Percentiles rank a stretch among this genome's conserved stretches.
phyloP scores from a whole-genome alignment of 1,140 invertebrate species.

The Mycetomoellerius zeteki region DNA sequence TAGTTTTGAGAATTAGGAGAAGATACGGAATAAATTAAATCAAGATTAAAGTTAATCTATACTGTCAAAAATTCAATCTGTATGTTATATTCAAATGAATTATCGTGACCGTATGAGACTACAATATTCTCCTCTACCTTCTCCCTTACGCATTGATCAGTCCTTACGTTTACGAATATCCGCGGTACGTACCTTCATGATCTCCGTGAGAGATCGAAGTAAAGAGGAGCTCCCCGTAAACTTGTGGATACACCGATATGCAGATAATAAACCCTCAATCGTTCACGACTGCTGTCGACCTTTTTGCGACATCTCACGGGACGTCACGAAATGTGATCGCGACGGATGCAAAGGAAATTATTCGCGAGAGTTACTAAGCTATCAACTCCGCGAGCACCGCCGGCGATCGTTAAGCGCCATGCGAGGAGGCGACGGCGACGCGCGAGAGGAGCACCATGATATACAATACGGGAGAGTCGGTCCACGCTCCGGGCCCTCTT shows the following conservation, averaged over 20 bases:
- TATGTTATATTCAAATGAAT: too few species aligned
- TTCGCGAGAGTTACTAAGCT: background rate
- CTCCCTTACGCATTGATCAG: background rate
- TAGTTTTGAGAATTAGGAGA: too few species aligned
- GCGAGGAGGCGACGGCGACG: slow-evolving; percentile 68
- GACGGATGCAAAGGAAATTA: background rate
- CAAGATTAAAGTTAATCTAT: too few species aligned
- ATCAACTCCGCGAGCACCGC: slow-evolving; percentile 10
- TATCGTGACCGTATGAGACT: too few species aligned
- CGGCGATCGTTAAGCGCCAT: slow-evolving; percentile 57
- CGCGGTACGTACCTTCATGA: slow-evolving; percentile 67
- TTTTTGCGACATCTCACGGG: slow-evolving; percentile 25
- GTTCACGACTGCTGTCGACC: slow-evolving; percentile 29
- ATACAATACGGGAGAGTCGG: slow-evolving; percentile 24
- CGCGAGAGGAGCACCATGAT: slow-evolving; percentile 70
- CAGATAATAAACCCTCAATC: background rate
- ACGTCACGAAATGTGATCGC: slow-evolving; percentile 15
- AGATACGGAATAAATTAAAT: too few species aligned
- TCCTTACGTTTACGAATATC: background rate
- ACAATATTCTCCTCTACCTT: too few species aligned
- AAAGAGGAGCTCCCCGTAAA: background rate
- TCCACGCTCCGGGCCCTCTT: slow-evolving; percentile 43
- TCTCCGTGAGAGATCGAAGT: background rate
- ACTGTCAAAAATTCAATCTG: too few species aligned
- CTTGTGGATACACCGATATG: background rate